Evolutionary conservation across 2,113 vertebrate species (phyloP).

Genomic region (Pipra filicauda): DNA sequence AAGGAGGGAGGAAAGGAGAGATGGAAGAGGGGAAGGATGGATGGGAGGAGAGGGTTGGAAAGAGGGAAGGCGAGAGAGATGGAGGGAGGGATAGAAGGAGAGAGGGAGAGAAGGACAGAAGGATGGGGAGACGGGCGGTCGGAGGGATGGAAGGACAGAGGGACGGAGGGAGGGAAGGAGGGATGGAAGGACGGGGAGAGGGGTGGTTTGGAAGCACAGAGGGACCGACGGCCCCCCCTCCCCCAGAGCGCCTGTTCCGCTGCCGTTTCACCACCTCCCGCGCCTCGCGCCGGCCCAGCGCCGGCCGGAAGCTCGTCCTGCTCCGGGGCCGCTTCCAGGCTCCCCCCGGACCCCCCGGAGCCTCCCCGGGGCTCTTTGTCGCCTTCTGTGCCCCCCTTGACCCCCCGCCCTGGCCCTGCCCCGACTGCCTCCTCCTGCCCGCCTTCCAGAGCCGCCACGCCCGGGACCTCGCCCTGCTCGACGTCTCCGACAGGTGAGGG

Average conservation of each 20-base stretch:
- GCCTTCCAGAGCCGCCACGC: conserved; percentile 19
- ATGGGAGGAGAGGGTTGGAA: no score
- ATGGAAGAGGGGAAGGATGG: neutral
- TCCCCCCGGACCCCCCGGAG: neutral
- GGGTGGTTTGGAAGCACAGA: neutral
- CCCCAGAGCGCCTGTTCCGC: neutral
- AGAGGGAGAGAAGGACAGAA: neutral
- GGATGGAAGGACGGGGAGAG: no score
- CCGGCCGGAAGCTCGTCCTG: conserved; percentile 30
- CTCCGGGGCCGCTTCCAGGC: neutral
- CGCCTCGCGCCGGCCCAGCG: conserved; percentile 54
- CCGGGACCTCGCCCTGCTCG: neutral
- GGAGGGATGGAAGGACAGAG: neutral
- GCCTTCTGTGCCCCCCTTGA: conserved; percentile 11
- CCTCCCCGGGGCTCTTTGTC: neutral
- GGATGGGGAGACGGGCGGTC: no score
- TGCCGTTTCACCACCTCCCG: conserved; percentile 24
- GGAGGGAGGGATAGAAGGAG: neutral
- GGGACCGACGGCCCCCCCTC: neutral
- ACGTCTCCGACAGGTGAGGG: neutral
- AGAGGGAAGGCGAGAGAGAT: neutral
- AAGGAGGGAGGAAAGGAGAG: neutral
- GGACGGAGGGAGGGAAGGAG: accelerated
- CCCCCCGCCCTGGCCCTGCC: conserved; percentile 2
- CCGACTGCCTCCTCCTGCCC: neutral